Base-by-base conservation (phyloP, 2,888 invertebrate genomes). In the Cephalotes varians region DNA sequence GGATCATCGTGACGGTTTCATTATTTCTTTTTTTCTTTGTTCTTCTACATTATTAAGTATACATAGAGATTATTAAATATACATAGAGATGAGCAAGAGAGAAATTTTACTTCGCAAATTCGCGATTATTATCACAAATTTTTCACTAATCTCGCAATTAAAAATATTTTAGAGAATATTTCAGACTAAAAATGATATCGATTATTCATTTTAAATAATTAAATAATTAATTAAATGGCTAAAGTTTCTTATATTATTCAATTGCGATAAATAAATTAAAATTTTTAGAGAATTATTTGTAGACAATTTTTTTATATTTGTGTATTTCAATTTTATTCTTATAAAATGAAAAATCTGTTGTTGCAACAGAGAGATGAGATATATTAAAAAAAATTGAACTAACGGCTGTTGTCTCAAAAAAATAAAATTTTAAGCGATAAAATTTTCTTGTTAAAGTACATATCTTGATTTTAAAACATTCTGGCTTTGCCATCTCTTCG, bases 1-100 rank as follows among this genome's bases (percentile, higher is more conserved):
- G 72, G 44, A 56, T 71, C 56, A 71, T 79, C 56, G 56, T 31
- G 40, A 69, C 18, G 34, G 47, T 79, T 82, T 77, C 54, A 62
- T 62, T 65, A 25, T 58, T 62, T 34, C 44, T 65, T 60, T n/a
- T n/a, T n/a, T 51, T 12, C 28, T 56, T 21, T 12, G n/a, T 37
- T 21, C 51, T 34, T 44, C 31, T 28, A 54, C 51, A 54, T 67
- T 71, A 56, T 72, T 25, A 56, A 44, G 7, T 44, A n/a, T 40
- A n/a, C n/a, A n/a, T n/a, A n/a, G n/a, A n/a, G n/a, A n/a, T n/a
- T n/a, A n/a, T n/a, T n/a, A n/a, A n/a, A n/a, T n/a, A n/a, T n/a
- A n/a, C n/a, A 69, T 15, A 15, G 6, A 56, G 10, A 18, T 21
- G 15, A 54, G 21, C 2, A 12, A 49, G 4, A 40, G 12, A n/a